Base-by-base conservation (phyloP, 2,888 invertebrate species). In the Oscheius myriophilus region DNA sequence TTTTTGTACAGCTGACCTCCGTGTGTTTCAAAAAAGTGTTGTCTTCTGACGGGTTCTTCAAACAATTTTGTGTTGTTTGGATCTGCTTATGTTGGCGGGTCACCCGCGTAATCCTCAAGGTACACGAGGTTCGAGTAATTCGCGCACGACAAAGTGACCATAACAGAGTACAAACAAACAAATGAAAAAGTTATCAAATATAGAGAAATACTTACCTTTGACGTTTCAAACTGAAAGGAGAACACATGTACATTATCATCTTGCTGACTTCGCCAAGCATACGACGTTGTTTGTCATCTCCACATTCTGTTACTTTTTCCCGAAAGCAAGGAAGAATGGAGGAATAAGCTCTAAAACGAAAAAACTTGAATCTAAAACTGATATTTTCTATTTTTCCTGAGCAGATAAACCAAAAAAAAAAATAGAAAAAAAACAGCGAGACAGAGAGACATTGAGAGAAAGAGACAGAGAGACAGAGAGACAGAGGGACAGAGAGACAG, bases 271-370 rank as follows among this genome's bases (percentile, higher is more conserved):
- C 84, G 49, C 77, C 74, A 59, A 86, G 52, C 45, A 84, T 70
- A 39, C 82, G 59, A 49, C 75, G 68, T 58, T 86, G 86, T 54
- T 79, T 76, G 4, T 81, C 81, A 65, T 82, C 79, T 12, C 86
- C 86, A 73, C 86, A 86, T n/a, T 79, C 81, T 2, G 71, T 62
- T 21, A 86, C 76, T 42, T 76, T 76, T 26, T 81, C 82, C 18
- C 82, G 80, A 58, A 86, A 86, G 68, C 86, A 86, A 18, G 86
- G 86, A 61, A 86, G 66, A 21, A 77, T 81, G 1, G 78, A 75
- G 0, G 76, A 75, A 68, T 86, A 86, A 1, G 81, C 83, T 62
- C 84, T 85, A 57, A 46, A 70, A 67, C 33, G 26, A 46, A 26
- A 61, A 11, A 18, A 4, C 9, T 11, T 16, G 33, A 18, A 61